Evolutionary conservation across 2,797 vertebrate species (phyloP), one percentile per base, ranked within the genome.

Genomic region (Rhinophrynus dorsalis): DNA sequence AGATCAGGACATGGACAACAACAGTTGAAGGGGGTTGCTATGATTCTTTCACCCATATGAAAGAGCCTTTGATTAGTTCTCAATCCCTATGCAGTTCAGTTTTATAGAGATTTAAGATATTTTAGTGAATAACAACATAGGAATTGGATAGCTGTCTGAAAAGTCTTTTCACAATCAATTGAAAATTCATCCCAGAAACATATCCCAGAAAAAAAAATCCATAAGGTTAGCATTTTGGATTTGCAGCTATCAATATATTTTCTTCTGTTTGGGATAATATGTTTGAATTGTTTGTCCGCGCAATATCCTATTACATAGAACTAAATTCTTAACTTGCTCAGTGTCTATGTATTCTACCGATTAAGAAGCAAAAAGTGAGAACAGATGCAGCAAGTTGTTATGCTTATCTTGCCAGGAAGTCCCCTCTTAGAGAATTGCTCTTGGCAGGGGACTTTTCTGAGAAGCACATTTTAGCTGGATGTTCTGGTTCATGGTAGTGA

Each of bases 401-500:
- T 55, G 51, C 27, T 29, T 33, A 33, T 55, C 51, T 55, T 55
- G 51, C 51, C 30, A 33, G 51, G 51, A 55, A 20, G 17, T 33
- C 51, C 30, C 51, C 17, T 18, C 29, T 55, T 20, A 48, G 27
- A 33, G 29, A 33, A 55, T 55, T 55, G 15, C 51, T 55, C 27
- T 55, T 55, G 51, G 51, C 51, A 32, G 29, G 2, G 33, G 51
- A 17, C 32, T 15, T 4, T 33, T 55, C 29, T 32, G 51, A 55
- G 51, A 55, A 12, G 48, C 17, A 21, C 51, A 55, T 32, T 55
- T 32, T 29, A 55, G 51, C 51, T 55, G n/a, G 30, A 54, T 40
- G 35, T 42, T 56, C 37, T 26, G 51, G 51, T 33, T 66, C 27
- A 45, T 9, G 15, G 51, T 66, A 32, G 63, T 45, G 51, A 56